Base-by-base conservation (phyloP, 2,888 invertebrate species). In the Drosophila fungiperda region DNA sequence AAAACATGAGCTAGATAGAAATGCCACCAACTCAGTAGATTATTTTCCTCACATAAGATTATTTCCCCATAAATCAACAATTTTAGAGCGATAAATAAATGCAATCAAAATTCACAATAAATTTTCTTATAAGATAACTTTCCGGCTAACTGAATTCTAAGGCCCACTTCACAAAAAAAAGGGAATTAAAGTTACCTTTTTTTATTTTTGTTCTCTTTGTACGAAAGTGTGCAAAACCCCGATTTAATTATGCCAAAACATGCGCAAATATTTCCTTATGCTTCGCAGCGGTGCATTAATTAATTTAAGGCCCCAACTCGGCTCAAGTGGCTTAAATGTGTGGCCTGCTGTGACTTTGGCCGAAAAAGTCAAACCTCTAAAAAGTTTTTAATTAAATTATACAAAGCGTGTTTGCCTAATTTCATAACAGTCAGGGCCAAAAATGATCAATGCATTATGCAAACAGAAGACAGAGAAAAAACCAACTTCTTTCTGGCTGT, bases 351-450 rank as follows among this genome's bases (percentile, higher is more conserved):
- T 71, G 70, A 82, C 72, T 74, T 76, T 79, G 74, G 71, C 66
- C 72, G 68, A 73, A 75, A 83, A 82, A 85, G 76, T 87, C 85
- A 82, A 69, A 58, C 71, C 52, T 54, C 32, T 36, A 42, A 63
- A 69, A 86, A 84, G 79, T 85, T 86, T 86, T 85, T 85, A 86
- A 86, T 90, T 89, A 87, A 87, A 86, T 85, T 85, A 88, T 69
- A 71, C 78, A 73, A 82, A 78, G 74, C 72, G 62, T 78, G 85
- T 80, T 87, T 87, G 69, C 74, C 71, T 59, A 68, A 86, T 80
- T 73, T 78, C 58, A 78, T 71, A 69, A 77, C 54, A 59, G 38
- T 36, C 58, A 52, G n/a, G 55, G 50, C 11, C 45, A 66, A 42
- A 29, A 40, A 20, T 45, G 20, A 42, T 42, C 29, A 60, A 61